Evolutionary conservation across 2,888 invertebrate genomes (phyloP).

Genomic region (Labia minor): DNA sequence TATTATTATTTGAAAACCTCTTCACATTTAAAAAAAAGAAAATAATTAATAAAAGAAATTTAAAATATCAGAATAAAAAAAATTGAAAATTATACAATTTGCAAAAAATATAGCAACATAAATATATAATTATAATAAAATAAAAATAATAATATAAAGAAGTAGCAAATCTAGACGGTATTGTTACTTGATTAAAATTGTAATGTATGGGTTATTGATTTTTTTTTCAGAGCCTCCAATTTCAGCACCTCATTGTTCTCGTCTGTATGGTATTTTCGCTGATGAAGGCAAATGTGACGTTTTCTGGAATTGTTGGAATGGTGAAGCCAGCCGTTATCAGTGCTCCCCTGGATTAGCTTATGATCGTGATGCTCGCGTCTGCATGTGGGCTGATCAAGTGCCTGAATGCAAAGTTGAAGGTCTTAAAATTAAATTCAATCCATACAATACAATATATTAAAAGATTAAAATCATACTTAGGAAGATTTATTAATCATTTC

Average conservation of each 20-base stretch:
- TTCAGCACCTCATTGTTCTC: slow-evolving; percentile 68
- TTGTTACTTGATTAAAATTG: too few species aligned
- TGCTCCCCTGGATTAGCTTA: slow-evolving; percentile 91
- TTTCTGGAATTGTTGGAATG: slow-evolving; percentile 97
- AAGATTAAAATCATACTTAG: neutral
- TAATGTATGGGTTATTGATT: neutral
- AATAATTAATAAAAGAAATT: too few species aligned
- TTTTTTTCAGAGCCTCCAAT: slow-evolving; percentile 63
- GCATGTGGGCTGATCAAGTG: slow-evolving; percentile 95
- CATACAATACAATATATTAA: neutral
- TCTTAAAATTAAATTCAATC: slow-evolving; percentile 33
- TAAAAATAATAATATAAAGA: too few species aligned
- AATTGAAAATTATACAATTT: too few species aligned
- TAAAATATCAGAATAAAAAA: too few species aligned
- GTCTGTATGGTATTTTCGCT: slow-evolving; percentile 85
- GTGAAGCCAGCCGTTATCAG: slow-evolving; percentile 85
- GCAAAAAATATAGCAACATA: too few species aligned
- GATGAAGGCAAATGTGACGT: slow-evolving; percentile 81
- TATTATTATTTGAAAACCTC: too few species aligned
- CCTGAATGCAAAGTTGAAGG: slow-evolving; percentile 84
- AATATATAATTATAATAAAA: too few species aligned
- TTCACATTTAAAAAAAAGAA: too few species aligned
- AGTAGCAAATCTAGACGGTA: too few species aligned
- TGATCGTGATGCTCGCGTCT: slow-evolving; percentile 83
- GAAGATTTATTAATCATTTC: too few species aligned